Base-by-base conservation (phyloP, 2,797 vertebrate genomes). In the Gambelia wislizenii region DNA sequence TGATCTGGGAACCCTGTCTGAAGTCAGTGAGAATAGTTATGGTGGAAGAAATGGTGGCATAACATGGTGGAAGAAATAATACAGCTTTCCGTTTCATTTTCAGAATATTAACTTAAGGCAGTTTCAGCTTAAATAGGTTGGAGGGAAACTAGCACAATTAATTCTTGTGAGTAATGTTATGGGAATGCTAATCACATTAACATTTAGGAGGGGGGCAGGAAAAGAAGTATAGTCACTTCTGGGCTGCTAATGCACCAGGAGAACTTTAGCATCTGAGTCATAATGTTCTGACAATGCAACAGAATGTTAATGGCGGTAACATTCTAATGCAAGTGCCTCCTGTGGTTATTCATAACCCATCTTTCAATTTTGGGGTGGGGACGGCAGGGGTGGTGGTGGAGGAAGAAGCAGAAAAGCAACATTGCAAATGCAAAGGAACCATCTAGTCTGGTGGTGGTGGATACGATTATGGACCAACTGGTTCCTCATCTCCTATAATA, bases 171-270 rank as follows among this genome's bases (percentile, higher is more conserved):
- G 36, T 56, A 42, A 77, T 77, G 81, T 88, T 64, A 67, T 67
- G 47, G 47, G 59, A 44, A 89, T 78, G 6, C 74, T 78, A 89
- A 84, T 69, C 87, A 44, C 81, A 84, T 78, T 89, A 89, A 84
- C 20, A 12, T 89, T 84, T 87, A n/a, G 27, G 12, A 42, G 49
- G 3, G 30, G 2, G 36, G 54, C 7, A 8, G 6, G 22, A 64
- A 27, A 2, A 44, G 56, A 64, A 27, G 7, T n/a, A 87, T 42
- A 87, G 74, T 75, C 33, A 82, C 61, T 83, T 27, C 56, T 47
- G 42, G 30, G 39, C 56, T 47, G 27, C 27, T 54, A n/a, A 87
- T 79, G n/a, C n/a, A 27, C 22, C n/a, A 79, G 44, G 67, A 81
- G 67, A 69, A 77, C 61, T 70, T 89, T 14, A 42, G 56, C n/a